Evolutionary conservation across 2,113 vertebrate species (phyloP).

Genomic region (Calyptomena viridis): DNA sequence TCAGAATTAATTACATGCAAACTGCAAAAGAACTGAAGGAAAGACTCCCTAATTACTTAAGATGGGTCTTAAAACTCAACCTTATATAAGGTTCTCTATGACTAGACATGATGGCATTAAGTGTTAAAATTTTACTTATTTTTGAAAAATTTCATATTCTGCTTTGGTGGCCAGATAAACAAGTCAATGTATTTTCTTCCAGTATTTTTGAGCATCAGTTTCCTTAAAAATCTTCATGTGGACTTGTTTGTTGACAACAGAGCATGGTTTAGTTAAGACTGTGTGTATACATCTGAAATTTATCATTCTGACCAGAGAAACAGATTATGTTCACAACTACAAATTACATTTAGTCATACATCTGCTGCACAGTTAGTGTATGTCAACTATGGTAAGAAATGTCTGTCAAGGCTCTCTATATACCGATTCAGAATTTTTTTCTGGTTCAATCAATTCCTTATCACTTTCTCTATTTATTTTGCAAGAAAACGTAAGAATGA

Average conservation of each 20-base stretch:
- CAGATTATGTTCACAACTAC: neutral
- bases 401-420: neutral
- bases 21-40: neutral
- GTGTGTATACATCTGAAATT: neutral
- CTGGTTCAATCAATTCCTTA: neutral
- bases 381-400: neutral
- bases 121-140: neutral
- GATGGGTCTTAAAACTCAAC: neutral
- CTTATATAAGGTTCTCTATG: neutral
- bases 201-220: neutral
- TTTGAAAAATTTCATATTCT: neutral
- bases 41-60: neutral
- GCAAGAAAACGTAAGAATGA: neutral
- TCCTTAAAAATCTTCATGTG: neutral
- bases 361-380: neutral
- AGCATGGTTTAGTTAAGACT: neutral
- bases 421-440: neutral
- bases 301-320: neutral
- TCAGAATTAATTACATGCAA: neutral
- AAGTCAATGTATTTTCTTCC: neutral
- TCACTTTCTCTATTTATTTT: neutral
- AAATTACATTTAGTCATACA: neutral
- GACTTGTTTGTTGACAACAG: neutral
- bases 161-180: neutral
- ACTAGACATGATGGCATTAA: neutral